A percentile compares a stretch with the other conserved stretches of the same genome.
phyloP scores from a whole-genome alignment of 2,888 invertebrate species.

The Scotopteryx bipunctaria region DNA sequence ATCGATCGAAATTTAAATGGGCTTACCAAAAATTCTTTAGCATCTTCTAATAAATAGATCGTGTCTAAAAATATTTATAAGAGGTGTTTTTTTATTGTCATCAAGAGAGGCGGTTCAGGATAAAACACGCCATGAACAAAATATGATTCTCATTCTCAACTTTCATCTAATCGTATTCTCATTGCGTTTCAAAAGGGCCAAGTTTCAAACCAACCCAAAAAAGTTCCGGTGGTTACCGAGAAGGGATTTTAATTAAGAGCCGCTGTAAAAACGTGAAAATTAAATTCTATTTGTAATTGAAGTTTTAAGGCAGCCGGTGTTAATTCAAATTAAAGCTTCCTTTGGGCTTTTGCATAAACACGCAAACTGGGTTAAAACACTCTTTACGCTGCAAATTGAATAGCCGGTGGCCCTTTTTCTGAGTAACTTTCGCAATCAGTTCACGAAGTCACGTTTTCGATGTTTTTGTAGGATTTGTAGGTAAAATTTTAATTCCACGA shows the following conservation, averaged over 20 bases:
- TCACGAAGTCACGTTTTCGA: not conserved
- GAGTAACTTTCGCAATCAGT: not conserved
- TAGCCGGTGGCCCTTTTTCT: not conserved
- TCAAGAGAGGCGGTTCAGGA: no score
- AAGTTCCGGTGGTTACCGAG: slow-evolving; percentile 19
- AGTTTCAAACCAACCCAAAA: slow-evolving; percentile 1
- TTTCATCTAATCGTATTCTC: slow-evolving; percentile 10
- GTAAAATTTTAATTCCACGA: not conserved
- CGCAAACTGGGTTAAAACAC: slow-evolving; percentile 11
- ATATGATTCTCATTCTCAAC: no score
- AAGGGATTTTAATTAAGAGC: slow-evolving; percentile 34
- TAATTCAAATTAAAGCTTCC: slow-evolving; percentile 18
- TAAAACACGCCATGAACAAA: no score
- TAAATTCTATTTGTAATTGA: slow-evolving; percentile 25
- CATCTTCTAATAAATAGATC: no score
- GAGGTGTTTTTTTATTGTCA: no score
- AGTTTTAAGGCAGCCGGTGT: slow-evolving; percentile 8
- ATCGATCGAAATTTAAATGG: no score
- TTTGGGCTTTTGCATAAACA: slow-evolving; percentile 7
- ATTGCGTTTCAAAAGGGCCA: slow-evolving; percentile 17
- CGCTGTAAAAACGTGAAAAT: slow-evolving; percentile 29
- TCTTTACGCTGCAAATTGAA: slow-evolving; percentile 7
- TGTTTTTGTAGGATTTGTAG: not conserved
- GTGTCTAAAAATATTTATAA: no score
- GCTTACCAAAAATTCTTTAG: no score